These are phyloP conservation scores for Rhinogobio ventralis DNA, from an alignment of 2,797 vertebrate genomes.

Conservation along the genomic window DNA sequence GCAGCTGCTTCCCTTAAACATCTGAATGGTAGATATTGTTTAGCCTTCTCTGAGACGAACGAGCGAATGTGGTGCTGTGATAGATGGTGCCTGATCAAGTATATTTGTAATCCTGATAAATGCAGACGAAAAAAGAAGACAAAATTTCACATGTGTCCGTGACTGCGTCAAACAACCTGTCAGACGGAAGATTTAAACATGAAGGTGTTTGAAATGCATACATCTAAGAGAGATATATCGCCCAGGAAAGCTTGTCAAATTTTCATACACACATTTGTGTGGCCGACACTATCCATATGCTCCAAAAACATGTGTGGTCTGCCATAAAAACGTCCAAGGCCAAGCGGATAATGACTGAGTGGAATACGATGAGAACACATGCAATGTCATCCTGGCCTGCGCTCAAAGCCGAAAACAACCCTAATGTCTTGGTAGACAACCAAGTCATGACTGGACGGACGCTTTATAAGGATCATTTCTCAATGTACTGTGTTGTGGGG, in stretches of 20 bases:
- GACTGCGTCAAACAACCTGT: background rate
- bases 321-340: background rate
- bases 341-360: constrained; percentile 14
- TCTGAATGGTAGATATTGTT: constrained; percentile 7
- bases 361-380: constrained; percentile 15
- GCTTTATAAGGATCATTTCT: constrained; percentile 37
- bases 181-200: constrained; percentile 6
- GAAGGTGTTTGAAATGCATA: background rate
- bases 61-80: background rate
- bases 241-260: constrained; percentile 7
- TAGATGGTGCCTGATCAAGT: background rate
- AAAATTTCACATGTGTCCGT: background rate
- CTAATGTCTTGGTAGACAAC: constrained; percentile 32
- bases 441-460: constrained; percentile 32
- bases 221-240: background rate
- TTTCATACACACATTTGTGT: constrained; percentile 36
- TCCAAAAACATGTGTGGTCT: constrained; percentile 14
- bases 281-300: constrained; percentile 27
- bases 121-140: background rate
- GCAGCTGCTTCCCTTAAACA: constrained; percentile 16
- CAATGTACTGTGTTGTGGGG: constrained; percentile 20
- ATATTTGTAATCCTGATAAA: constrained; percentile 4
- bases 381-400: constrained; percentile 15
- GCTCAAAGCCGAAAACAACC: constrained; percentile 27
- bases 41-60: background rate